Percentiles rank a stretch among this genome's conserved stretches.
These are phyloP conservation scores for Germaria angustata DNA, from an alignment of 2,888 invertebrate species.

Conservation along the genomic window DNA sequence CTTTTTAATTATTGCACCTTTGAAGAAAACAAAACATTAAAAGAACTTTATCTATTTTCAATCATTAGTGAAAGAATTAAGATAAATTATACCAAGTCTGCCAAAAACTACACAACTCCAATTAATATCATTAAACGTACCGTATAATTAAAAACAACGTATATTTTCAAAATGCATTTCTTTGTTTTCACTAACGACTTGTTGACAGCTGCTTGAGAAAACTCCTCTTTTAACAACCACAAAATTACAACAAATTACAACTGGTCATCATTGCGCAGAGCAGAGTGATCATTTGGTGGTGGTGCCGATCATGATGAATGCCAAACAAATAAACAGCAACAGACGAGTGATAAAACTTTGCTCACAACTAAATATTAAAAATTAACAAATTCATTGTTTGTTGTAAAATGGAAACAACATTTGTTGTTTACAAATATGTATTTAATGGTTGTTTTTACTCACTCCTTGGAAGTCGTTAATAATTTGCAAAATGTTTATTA, in stretches of 20 bases:
- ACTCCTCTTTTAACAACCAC: slow-evolving; percentile 62
- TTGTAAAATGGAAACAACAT: slow-evolving; percentile 31
- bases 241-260: slow-evolving; percentile 56
- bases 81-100: slow-evolving; percentile 48
- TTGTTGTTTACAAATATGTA: slow-evolving; percentile 23
- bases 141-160: slow-evolving; percentile 28
- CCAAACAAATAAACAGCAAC: slow-evolving; percentile 13
- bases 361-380: slow-evolving; percentile 32
- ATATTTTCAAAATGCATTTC: not conserved
- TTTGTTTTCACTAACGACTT: slow-evolving; percentile 53
- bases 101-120: slow-evolving; percentile 3
- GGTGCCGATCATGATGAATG: slow-evolving; percentile 34
- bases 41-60: slow-evolving; percentile 51
- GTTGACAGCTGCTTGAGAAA: slow-evolving; percentile 61
- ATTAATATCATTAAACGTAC: slow-evolving; percentile 38
- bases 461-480: not conserved
- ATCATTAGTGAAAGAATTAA: slow-evolving; percentile 62
- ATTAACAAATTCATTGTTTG: slow-evolving; percentile 5
- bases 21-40: not conserved
- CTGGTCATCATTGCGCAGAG: not conserved
- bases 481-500: slow-evolving; percentile 36
- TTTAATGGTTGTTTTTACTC: slow-evolving; percentile 31
- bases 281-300: slow-evolving; percentile 8
- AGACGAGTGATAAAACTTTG: slow-evolving; percentile 4
- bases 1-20: not conserved